These are phyloP conservation scores for Stomatorhinus walkeri DNA, from an alignment of 2,797 vertebrate species.

Conservation along the genomic window DNA sequence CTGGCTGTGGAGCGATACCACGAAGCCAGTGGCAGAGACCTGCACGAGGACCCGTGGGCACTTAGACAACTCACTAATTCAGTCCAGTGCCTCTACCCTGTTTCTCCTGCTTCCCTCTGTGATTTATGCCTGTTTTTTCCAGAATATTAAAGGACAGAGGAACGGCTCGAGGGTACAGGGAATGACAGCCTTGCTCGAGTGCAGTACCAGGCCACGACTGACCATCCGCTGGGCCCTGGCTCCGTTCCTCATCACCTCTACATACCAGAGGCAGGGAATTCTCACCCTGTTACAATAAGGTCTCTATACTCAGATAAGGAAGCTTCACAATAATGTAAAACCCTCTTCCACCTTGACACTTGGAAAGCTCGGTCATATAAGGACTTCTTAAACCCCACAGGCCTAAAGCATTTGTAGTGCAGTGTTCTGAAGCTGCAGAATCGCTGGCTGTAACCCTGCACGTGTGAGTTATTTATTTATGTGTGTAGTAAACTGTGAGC, in stretches of 20 bases:
- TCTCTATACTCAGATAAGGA: slow-evolving; percentile 44
- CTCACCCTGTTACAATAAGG: slow-evolving; percentile 49
- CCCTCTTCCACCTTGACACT: slow-evolving; percentile 28
- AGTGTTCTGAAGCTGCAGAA: background rate
- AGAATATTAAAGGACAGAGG: background rate
- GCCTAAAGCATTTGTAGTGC: background rate
- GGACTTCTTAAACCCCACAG: slow-evolving; percentile 20
- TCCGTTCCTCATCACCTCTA: background rate
- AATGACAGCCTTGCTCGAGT: background rate
- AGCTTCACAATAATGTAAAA: slow-evolving; percentile 32
- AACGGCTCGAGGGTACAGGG: background rate
- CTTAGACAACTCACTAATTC: background rate
- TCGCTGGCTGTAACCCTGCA: background rate
- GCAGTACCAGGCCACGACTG: background rate
- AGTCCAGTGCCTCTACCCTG: background rate
- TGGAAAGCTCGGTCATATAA: slow-evolving; percentile 44
- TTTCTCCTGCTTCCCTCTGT: background rate
- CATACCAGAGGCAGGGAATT: slow-evolving; percentile 39
- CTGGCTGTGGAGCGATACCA: background rate
- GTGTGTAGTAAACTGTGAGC: background rate
- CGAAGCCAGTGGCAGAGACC: background rate
- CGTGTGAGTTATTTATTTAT: background rate
- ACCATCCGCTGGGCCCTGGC: background rate
- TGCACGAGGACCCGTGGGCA: background rate
- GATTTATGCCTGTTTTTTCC: background rate